Evolutionary conservation across 2,888 invertebrate species (phyloP).

Genomic region (Rotaria sp.): DNA sequence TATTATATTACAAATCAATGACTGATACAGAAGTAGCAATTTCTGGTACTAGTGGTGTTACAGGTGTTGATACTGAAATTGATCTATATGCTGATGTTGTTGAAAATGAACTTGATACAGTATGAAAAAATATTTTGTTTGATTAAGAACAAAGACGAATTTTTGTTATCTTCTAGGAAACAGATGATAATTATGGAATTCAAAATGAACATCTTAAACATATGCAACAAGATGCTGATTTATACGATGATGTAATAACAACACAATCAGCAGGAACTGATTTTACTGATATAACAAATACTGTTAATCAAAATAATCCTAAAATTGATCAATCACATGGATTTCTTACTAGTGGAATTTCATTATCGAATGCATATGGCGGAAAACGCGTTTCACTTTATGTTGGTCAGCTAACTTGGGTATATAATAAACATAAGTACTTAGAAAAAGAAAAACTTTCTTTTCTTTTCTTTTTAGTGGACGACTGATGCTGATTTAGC

Average conservation of each 20-base stretch:
- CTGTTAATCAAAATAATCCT: background rate
- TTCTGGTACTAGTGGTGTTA: background rate
- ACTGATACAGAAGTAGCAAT: background rate
- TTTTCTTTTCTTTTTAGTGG: conserved; percentile 64
- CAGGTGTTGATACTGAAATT: conserved; percentile 33
- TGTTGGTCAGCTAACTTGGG: conserved; percentile 38
- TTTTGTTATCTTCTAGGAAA: background rate
- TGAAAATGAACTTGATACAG: conserved; percentile 30
- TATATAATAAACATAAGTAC: background rate
- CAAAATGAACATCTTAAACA: background rate
- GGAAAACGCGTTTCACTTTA: conserved; percentile 33
- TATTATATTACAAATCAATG: background rate
- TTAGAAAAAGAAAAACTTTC: background rate
- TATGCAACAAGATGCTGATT: background rate
- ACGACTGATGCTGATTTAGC: conserved; percentile 92
- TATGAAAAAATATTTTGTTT: background rate
- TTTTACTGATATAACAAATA: conserved; percentile 6
- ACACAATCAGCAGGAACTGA: conserved; percentile 14
- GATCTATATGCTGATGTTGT: conserved; percentile 40
- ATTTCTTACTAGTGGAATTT: background rate
- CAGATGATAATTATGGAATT: background rate
- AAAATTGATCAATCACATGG: background rate
- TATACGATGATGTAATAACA: conserved; percentile 32
- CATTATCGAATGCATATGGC: background rate
- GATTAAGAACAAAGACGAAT: background rate